Percentiles rank a stretch among this genome's conserved stretches.
Evolutionary conservation across 2,888 invertebrate genomes (phyloP).

Genomic region (Metacarcinus magister): DNA sequence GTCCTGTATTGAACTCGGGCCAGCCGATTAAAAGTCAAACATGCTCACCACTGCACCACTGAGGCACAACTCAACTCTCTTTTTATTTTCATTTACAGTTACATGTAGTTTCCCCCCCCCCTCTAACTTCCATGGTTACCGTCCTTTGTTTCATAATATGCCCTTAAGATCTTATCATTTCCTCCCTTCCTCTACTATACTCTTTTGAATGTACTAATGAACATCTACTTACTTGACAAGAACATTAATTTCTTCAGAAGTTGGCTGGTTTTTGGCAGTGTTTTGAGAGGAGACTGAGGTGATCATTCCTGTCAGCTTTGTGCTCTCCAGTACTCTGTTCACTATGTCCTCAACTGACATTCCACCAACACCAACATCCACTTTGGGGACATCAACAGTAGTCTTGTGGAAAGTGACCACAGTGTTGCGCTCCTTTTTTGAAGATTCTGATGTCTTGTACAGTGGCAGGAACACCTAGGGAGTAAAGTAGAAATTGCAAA

Average conservation of each 20-base stretch:
- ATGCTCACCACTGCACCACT: too few relatives aligned
- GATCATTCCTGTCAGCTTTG: constrained; percentile 63
- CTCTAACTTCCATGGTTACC: too few relatives aligned
- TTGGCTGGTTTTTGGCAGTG: constrained; percentile 58
- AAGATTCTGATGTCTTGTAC: neutral
- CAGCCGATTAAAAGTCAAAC: too few relatives aligned
- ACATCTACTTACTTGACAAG: constrained; percentile 69
- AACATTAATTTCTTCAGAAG: constrained; percentile 59
- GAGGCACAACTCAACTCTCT: too few relatives aligned
- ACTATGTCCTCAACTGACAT: constrained; percentile 71
- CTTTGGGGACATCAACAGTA: neutral
- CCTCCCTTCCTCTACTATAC: too few relatives aligned
- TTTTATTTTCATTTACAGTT: too few relatives aligned
- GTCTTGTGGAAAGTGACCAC: neutral
- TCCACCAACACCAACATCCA: neutral
- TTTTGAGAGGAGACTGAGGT: constrained; percentile 61
- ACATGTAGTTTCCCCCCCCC: too few relatives aligned
- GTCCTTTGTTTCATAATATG: too few relatives aligned
- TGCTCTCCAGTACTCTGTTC: constrained; percentile 66
- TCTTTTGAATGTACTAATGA: neutral
- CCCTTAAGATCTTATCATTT: too few relatives aligned
- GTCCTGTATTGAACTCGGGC: too few relatives aligned
- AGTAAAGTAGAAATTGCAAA: neutral
- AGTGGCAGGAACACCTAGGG: constrained; percentile 56
- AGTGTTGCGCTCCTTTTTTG: neutral